These are phyloP conservation scores for Dolichomitus sp. DNA, from an alignment of 2,888 invertebrate species.

Conservation along the genomic window DNA sequence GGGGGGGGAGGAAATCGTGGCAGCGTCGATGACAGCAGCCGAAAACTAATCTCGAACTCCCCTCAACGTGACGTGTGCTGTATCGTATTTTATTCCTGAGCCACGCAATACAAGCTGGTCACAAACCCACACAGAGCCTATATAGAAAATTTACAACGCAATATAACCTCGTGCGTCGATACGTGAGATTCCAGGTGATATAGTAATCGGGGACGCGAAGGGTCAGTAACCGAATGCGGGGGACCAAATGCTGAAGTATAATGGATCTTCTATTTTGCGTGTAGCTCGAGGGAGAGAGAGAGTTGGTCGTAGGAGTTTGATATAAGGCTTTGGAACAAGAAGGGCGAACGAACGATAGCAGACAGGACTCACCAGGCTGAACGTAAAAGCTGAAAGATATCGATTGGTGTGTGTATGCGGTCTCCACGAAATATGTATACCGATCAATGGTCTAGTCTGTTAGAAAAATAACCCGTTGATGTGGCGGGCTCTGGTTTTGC, in stretches of 20 bases:
- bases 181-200: constrained; percentile 58
- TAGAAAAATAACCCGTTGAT: constrained; percentile 65
- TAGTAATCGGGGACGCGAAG: constrained; percentile 53
- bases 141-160: constrained; percentile 21
- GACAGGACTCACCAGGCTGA: constrained; percentile 7
- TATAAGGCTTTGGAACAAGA: background rate
- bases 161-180: constrained; percentile 8
- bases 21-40: constrained; percentile 50
- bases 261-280: constrained; percentile 40
- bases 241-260: constrained; percentile 52
- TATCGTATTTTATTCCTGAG: constrained; percentile 14
- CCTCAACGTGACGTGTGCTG: background rate
- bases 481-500: constrained; percentile 21
- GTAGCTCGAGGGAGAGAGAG: too few species aligned
- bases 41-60: constrained; percentile 53
- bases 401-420: constrained; percentile 59
- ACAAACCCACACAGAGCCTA: background rate
- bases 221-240: constrained; percentile 63
- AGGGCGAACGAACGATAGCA: constrained; percentile 16
- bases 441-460: constrained; percentile 64
- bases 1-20: constrained; percentile 4
- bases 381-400: constrained; percentile 52
- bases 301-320: background rate
- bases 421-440: constrained; percentile 52
- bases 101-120: background rate